Evolutionary conservation across 2,888 invertebrate species (phyloP).

Genomic region (Trissonchulus sp.): DNA sequence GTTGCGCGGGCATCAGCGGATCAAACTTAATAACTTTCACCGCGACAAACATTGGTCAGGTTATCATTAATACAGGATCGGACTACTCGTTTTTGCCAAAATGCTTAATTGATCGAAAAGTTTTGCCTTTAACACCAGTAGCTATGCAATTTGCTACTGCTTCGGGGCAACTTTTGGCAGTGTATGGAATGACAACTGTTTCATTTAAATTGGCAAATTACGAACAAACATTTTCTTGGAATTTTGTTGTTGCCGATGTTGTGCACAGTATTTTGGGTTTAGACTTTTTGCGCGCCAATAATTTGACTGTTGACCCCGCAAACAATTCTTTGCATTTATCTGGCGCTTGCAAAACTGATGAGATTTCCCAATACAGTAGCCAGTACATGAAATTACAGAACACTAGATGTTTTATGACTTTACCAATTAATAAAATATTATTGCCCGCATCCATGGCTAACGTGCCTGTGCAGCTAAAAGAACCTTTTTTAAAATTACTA

Average conservation of each 20-base stretch:
- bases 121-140: not conserved
- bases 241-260: constrained; percentile 12
- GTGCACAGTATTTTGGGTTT: constrained; percentile 19
- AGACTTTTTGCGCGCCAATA: constrained; percentile 8
- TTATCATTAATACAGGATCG: not conserved
- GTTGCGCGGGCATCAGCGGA: not conserved
- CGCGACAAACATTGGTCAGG: not conserved
- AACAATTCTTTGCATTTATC: not conserved
- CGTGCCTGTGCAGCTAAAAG: not conserved
- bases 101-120: not conserved
- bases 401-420: too few species aligned
- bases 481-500: not conserved
- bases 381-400: not conserved
- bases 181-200: not conserved
- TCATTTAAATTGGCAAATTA: not conserved
- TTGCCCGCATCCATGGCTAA: not conserved
- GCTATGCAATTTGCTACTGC: not conserved
- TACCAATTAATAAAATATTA: too few species aligned
- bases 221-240: constrained; percentile 15
- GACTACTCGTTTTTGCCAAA: not conserved
- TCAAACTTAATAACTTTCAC: not conserved
- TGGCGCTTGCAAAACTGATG: not conserved
- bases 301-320: not conserved
- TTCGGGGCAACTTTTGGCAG: not conserved
- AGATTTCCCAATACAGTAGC: too few species aligned